A percentile compares a stretch with the other conserved stretches of the same genome.
phyloP scores from a whole-genome alignment of 2,797 vertebrate genomes.

The Cyprinodon diabolis region DNA sequence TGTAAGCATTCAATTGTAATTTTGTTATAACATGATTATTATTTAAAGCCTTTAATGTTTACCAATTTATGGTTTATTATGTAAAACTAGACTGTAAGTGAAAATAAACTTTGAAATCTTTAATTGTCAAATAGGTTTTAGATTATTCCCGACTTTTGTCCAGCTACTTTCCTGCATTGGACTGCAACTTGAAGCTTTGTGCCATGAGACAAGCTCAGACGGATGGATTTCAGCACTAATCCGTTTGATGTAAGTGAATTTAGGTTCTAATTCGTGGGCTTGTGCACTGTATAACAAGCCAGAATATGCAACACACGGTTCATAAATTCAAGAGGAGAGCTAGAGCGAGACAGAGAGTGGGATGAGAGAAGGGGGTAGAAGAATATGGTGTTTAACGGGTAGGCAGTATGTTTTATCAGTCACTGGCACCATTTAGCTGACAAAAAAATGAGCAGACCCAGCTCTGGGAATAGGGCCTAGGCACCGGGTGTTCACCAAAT shows the following conservation, averaged over 20 bases:
- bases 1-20: not conserved
- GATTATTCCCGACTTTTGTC: slow-evolving; percentile 38
- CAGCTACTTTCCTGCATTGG: slow-evolving; percentile 84
- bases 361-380: slow-evolving; percentile 80
- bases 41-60: not conserved
- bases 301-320: slow-evolving; percentile 72
- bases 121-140: slow-evolving; percentile 18
- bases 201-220: slow-evolving; percentile 74
- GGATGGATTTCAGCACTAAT: slow-evolving; percentile 72
- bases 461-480: slow-evolving; percentile 91
- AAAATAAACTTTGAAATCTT: slow-evolving; percentile 16
- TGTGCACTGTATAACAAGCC: slow-evolving; percentile 73
- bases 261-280: slow-evolving; percentile 79
- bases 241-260: slow-evolving; percentile 81
- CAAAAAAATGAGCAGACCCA: slow-evolving; percentile 88
- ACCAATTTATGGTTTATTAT: not conserved
- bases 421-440: slow-evolving; percentile 91
- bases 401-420: slow-evolving; percentile 94
- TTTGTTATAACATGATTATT: not conserved
- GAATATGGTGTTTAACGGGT: slow-evolving; percentile 90
- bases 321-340: slow-evolving; percentile 70
- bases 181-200: slow-evolving; percentile 72
- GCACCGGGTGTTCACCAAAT: slow-evolving; percentile 88
- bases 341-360: slow-evolving; percentile 58
- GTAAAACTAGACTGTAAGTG: slow-evolving; percentile 17